Percentiles rank a stretch among this genome's conserved stretches.
Conservation (phyloP, 2,113 vertebrate genomes). For the Brevimyrus niger region DNA sequence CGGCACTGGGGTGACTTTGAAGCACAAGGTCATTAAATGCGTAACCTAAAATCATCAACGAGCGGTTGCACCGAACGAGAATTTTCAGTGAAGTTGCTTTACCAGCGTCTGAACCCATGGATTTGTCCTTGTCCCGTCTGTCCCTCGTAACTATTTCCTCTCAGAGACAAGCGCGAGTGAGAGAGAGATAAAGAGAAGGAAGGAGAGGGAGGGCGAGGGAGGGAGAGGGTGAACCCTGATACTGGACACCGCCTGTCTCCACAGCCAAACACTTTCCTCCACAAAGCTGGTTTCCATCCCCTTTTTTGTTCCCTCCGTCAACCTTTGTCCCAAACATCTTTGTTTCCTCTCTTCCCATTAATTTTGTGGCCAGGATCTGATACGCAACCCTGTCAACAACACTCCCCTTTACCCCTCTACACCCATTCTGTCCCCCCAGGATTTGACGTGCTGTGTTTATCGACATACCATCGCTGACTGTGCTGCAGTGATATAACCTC, state of each 20-base stretch:
- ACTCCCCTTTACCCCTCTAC: slow-evolving; percentile 13
- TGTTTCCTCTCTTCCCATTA: not conserved
- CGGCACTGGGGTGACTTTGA: not conserved
- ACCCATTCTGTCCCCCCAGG: slow-evolving; percentile 21
- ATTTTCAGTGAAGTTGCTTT: slow-evolving; percentile 10
- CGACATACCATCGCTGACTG: not conserved
- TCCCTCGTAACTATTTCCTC: slow-evolving; percentile 13
- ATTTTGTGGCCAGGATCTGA: not conserved
- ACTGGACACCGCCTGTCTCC: slow-evolving; percentile 13
- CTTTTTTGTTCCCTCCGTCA: not conserved
- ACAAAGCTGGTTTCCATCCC: slow-evolving; percentile 4
- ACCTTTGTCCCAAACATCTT: not conserved
- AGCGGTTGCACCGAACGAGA: not conserved
- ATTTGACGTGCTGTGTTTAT: not conserved
- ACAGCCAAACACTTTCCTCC: slow-evolving; percentile 10
- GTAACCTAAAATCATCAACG: not conserved
- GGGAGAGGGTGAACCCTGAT: slow-evolving; percentile 19
- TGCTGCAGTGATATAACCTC: slow-evolving; percentile 14
- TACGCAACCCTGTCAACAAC: not conserved
- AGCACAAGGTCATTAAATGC: not conserved
- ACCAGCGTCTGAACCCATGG: slow-evolving; percentile 31
- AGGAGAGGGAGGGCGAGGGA: slow-evolving; percentile 18
- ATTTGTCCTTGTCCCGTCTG: slow-evolving; percentile 23
- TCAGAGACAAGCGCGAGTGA: not conserved
- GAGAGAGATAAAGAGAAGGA: slow-evolving; percentile 6